Conservation (phyloP, 2,888 invertebrate genomes). For the Malachius bipustulatus region DNA sequence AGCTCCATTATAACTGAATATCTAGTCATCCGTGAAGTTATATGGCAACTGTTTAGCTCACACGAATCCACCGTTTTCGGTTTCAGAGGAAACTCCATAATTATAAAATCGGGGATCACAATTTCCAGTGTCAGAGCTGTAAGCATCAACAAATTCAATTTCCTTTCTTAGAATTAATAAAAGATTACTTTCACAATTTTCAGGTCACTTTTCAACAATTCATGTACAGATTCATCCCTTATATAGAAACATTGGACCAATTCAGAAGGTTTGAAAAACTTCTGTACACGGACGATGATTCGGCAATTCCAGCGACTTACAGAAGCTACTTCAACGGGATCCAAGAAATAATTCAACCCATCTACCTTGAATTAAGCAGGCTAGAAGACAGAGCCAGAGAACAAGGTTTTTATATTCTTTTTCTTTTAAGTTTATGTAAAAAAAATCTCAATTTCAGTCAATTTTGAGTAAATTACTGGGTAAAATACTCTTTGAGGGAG, state of each 20-base stretch:
- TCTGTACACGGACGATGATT: conserved; percentile 15
- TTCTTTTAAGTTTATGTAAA: too few relatives aligned
- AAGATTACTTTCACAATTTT: conserved; percentile 13
- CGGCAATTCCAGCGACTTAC: conserved; percentile 27
- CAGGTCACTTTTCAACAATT: conserved; percentile 24
- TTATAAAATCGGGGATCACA: conserved; percentile 26
- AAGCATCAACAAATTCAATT: too few relatives aligned
- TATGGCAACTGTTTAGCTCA: conserved; percentile 32
- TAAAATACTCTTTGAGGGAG: too few relatives aligned
- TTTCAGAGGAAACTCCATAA: conserved; percentile 25
- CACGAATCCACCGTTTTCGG: conserved; percentile 29
- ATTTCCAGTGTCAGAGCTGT: conserved; percentile 31
- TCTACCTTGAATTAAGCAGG: conserved; percentile 24
- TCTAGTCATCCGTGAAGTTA: conserved; percentile 32
- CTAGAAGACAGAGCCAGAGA: conserved; percentile 27
- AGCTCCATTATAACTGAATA: conserved; percentile 31
- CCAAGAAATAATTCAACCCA: conserved; percentile 25
- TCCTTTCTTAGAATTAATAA: too few relatives aligned
- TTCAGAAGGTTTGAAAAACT: conserved; percentile 28
- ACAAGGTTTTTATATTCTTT: too few relatives aligned
- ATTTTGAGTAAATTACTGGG: too few relatives aligned
- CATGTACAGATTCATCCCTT: conserved; percentile 27
- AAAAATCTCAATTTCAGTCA: too few relatives aligned
- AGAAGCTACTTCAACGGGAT: conserved; percentile 27
- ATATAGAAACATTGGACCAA: conserved; percentile 29